Evolutionary conservation across 2,113 vertebrate genomes (phyloP).

Genomic region (Romanogobio albipinnatus): DNA sequence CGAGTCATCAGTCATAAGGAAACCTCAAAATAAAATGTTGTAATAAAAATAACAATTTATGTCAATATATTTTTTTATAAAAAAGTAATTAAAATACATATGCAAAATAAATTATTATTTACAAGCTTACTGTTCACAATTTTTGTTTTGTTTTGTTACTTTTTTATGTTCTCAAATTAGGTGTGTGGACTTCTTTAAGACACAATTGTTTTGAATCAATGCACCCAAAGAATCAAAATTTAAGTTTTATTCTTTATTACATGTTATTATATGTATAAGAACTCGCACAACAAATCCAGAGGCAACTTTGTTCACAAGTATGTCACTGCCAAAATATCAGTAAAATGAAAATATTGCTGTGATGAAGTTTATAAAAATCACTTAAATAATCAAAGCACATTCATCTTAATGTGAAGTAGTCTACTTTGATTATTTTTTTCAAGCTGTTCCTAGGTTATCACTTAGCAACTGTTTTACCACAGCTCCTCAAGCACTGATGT

Average conservation of each 20-base stretch:
- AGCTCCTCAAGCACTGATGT: conserved; percentile 61
- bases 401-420: neutral
- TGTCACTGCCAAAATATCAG: neutral
- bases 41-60: neutral
- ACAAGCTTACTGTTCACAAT: neutral
- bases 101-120: neutral
- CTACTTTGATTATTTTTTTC: neutral
- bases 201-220: neutral
- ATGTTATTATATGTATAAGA: neutral
- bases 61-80: neutral
- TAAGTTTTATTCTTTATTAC: neutral
- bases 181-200: neutral
- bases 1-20: neutral
- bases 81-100: neutral
- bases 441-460: conserved; percentile 37
- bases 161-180: neutral
- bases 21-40: neutral
- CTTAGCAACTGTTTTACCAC: conserved; percentile 69
- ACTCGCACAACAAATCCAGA: neutral
- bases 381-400: neutral
- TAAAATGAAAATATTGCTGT: neutral
- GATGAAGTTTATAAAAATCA: neutral
- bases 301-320: neutral
- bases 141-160: neutral
- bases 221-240: neutral